phyloP scores from a whole-genome alignment of 1,140 invertebrate species.

The Diplogasteroides magnus region DNA sequence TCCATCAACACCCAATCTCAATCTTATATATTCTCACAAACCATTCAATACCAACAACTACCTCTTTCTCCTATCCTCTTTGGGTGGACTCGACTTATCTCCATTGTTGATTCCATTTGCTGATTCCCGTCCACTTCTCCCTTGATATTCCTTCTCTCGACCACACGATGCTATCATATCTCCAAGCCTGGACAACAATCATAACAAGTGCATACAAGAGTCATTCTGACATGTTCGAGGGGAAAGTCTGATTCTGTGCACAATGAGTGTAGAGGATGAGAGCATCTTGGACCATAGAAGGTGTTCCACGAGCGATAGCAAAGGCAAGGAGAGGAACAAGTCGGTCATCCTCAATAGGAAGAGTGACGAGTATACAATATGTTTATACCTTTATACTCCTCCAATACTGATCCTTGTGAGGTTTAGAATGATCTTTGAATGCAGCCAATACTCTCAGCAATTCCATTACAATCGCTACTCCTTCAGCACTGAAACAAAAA shows the following conservation, averaged over 20 bases:
- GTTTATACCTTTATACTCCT: slow-evolving; percentile 19
- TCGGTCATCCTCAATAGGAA: slow-evolving; percentile 25
- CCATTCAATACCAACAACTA: no score
- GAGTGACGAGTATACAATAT: not conserved
- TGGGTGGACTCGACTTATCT: no score
- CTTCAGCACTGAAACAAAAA: slow-evolving; percentile 17
- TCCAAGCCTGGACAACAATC: slow-evolving; percentile 16
- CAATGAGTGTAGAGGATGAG: slow-evolving; percentile 32
- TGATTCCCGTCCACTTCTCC: not conserved
- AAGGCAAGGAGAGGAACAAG: slow-evolving; percentile 33
- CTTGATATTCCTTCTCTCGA: slow-evolving; percentile 6
- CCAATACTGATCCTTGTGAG: slow-evolving; percentile 33
- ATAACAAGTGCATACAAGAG: not conserved
- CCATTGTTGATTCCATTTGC: not conserved
- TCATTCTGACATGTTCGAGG: not conserved
- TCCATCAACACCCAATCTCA: slow-evolving; percentile 13
- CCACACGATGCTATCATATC: slow-evolving; percentile 13
- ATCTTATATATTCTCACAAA: not conserved
- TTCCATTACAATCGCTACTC: slow-evolving; percentile 26
- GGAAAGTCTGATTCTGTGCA: slow-evolving; percentile 23
- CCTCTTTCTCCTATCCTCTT: not conserved
- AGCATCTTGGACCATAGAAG: slow-evolving; percentile 27
- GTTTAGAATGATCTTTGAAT: slow-evolving; percentile 30
- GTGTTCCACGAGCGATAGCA: slow-evolving; percentile 26
- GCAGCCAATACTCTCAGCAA: slow-evolving; percentile 22